Percentiles rank a stretch among this genome's conserved stretches.
Conservation (phyloP, 2,888 invertebrate species). For the Caenorhabditis angaria region DNA sequence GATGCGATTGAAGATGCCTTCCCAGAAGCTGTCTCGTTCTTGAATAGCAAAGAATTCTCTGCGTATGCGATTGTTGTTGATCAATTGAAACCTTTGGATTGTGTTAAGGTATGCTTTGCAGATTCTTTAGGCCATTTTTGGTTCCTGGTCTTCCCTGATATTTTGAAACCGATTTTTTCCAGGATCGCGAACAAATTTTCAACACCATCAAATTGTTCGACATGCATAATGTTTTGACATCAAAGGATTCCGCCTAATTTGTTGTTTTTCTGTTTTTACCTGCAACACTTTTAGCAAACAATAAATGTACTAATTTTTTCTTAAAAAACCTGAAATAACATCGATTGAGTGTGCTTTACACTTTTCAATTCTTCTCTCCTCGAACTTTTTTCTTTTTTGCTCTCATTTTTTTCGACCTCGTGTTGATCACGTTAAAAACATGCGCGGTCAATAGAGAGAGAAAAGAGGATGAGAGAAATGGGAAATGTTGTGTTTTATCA, state of each 20-base stretch:
- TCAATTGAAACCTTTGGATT: constrained; percentile 32
- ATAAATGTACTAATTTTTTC: neutral
- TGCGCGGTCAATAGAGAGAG: neutral
- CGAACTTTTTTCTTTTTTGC: neutral
- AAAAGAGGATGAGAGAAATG: neutral
- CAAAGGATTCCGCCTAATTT: constrained; percentile 7
- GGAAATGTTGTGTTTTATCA: neutral
- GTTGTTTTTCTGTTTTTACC: neutral
- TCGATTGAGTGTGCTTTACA: neutral
- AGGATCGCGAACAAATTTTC: constrained; percentile 38
- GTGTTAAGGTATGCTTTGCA: constrained; percentile 10
- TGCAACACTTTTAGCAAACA: neutral
- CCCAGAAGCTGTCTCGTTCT: constrained; percentile 32
- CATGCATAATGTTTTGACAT: constrained; percentile 21
- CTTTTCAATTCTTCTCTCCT: neutral
- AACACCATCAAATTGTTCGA: constrained; percentile 37
- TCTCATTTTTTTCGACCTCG: neutral
- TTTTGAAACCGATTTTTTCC: neutral
- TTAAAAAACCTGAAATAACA: neutral
- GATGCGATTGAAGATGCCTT: constrained; percentile 24
- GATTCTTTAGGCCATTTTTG: no score
- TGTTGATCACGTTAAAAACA: neutral
- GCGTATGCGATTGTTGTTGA: constrained; percentile 33
- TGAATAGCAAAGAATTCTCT: constrained; percentile 39
- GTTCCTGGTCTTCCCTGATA: no score